Percentiles rank a stretch among this genome's conserved stretches.
These are phyloP conservation scores for Sebastes fasciatus DNA, from an alignment of 2,113 vertebrate genomes.

Conservation along the genomic window DNA sequence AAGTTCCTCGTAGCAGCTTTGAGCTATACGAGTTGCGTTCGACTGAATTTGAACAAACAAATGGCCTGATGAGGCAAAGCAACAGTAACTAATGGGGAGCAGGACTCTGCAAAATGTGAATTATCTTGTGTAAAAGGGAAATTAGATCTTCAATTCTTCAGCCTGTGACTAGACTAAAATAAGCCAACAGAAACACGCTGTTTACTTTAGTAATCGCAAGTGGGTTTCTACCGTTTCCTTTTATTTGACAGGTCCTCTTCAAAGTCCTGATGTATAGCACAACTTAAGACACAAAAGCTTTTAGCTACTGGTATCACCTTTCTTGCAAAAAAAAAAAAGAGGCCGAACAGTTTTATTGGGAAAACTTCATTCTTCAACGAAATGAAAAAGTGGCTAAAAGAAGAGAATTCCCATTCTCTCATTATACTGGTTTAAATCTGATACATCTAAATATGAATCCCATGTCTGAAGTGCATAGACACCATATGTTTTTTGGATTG, in stretches of 20 bases:
- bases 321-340: conserved; percentile 27
- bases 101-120: neutral
- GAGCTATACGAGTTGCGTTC: neutral
- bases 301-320: conserved; percentile 39
- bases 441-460: conserved; percentile 82
- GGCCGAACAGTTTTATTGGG: conserved; percentile 45
- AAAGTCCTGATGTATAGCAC: conserved; percentile 24
- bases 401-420: conserved; percentile 63
- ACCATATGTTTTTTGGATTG: conserved; percentile 82
- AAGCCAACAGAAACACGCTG: neutral
- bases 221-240: conserved; percentile 16
- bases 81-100: neutral
- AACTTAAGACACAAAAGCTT: conserved; percentile 30
- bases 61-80: no score
- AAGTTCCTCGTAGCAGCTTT: neutral
- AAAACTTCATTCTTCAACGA: conserved; percentile 26
- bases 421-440: conserved; percentile 74
- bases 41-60: no score
- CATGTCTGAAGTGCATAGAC: conserved; percentile 73
- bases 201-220: conserved; percentile 12
- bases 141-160: neutral
- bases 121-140: neutral
- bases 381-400: conserved; percentile 21
- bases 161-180: neutral
- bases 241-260: conserved; percentile 32